phyloP scores from a whole-genome alignment of 2,888 invertebrate genomes.

The Andrena chrysosceles region DNA sequence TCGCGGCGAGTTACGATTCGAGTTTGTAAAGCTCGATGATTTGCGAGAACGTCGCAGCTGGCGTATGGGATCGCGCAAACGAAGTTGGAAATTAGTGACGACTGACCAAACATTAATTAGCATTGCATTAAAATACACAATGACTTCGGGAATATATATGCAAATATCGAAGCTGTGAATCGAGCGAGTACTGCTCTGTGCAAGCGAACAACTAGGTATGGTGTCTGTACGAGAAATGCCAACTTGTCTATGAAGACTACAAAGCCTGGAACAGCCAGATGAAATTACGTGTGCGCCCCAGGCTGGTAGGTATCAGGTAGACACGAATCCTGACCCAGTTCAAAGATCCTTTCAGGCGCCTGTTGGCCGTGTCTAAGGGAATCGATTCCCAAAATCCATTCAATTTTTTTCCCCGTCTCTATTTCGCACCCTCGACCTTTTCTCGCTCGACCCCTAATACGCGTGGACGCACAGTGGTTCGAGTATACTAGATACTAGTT shows the following conservation, averaged over 20 bases:
- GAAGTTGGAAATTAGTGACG: not conserved
- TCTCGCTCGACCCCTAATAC: conserved; percentile 41
- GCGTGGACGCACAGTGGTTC: too few species aligned
- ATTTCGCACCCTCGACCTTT: conserved; percentile 38
- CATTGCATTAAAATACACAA: conserved; percentile 33
- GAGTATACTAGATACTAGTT: too few species aligned
- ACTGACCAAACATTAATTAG: conserved; percentile 7
- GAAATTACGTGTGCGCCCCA: not conserved
- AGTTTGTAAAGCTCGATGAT: not conserved
- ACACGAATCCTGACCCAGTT: conserved; percentile 52
- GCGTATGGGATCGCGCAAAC: not conserved
- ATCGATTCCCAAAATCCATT: conserved; percentile 56
- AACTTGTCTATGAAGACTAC: not conserved
- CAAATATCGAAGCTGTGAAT: conserved; percentile 24
- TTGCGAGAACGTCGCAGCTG: conserved; percentile 4
- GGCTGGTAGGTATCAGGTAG: not conserved
- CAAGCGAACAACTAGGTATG: not conserved
- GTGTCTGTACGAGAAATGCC: not conserved
- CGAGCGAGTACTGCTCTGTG: conserved; percentile 16
- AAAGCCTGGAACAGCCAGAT: not conserved
- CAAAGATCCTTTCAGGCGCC: conserved; percentile 8
- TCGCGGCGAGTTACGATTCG: not conserved
- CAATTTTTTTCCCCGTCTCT: conserved; percentile 44
- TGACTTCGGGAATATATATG: conserved; percentile 48
- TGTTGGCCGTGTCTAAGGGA: not conserved